phyloP scores from a whole-genome alignment of 2,888 invertebrate genomes.

The Platycnemis pennipes region DNA sequence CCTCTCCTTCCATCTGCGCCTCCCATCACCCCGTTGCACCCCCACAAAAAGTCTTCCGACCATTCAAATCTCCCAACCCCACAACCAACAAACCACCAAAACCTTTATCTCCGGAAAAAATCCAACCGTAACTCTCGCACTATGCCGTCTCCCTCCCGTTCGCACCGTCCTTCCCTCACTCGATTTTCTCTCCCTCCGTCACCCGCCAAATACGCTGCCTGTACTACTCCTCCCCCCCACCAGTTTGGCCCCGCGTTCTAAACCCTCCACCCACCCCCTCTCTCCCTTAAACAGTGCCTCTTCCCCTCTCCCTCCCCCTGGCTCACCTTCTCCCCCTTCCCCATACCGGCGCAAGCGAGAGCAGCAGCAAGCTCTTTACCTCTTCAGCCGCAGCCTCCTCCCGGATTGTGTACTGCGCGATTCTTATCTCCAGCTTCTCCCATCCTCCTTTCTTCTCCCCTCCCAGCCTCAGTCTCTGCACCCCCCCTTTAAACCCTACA shows the following conservation, averaged over 20 bases:
- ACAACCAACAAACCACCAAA: slow-evolving; percentile 62
- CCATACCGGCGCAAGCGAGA: slow-evolving; percentile 29
- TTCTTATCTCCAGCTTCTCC: slow-evolving; percentile 36
- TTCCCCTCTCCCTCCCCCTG: not conserved
- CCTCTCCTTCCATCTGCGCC: slow-evolving; percentile 18
- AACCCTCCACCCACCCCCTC: not conserved
- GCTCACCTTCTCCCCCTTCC: not conserved
- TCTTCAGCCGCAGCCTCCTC: slow-evolving; percentile 60
- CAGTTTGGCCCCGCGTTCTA: not conserved
- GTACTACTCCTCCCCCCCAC: not conserved
- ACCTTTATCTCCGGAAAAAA: slow-evolving; percentile 63
- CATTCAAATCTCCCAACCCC: slow-evolving; percentile 60
- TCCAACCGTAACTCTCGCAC: slow-evolving; percentile 60
- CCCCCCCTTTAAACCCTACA: slow-evolving; percentile 11
- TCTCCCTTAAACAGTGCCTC: not conserved
- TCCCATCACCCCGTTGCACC: not conserved
- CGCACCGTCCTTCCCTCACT: slow-evolving; percentile 15
- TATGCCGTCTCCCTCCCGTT: not conserved
- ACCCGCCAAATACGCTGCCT: slow-evolving; percentile 12
- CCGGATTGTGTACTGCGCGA: slow-evolving; percentile 62
- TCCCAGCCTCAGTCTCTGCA: not conserved
- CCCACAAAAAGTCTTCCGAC: slow-evolving; percentile 9
- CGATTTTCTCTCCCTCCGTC: not conserved
- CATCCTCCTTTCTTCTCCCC: not conserved
- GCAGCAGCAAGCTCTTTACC: slow-evolving; percentile 54